Conservation (phyloP, 1,140 invertebrate genomes). For the Hermetia illucens region DNA sequence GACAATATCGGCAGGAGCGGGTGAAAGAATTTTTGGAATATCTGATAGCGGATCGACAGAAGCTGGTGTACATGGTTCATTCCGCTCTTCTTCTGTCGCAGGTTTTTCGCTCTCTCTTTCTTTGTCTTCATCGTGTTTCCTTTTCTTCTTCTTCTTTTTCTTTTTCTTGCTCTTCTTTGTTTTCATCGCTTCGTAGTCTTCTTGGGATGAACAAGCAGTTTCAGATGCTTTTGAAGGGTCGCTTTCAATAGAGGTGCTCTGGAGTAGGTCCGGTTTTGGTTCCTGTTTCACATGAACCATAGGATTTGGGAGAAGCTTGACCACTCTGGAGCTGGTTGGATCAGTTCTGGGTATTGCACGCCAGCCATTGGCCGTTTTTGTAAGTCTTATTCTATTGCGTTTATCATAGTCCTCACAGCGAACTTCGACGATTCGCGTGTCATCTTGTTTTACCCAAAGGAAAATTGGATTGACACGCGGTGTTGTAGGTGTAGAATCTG, state of each 20-base stretch:
- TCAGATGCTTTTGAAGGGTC: too few species aligned
- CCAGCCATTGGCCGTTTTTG: constrained; percentile 65
- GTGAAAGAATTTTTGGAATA: neutral
- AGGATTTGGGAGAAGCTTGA: constrained; percentile 23
- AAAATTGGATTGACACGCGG: constrained; percentile 64
- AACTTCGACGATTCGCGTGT: constrained; percentile 63
- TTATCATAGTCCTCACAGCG: constrained; percentile 74
- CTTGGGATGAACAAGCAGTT: too few species aligned
- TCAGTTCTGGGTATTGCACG: constrained; percentile 62
- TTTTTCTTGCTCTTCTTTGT: constrained; percentile 2
- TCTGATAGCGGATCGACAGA: neutral
- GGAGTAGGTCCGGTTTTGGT: too few species aligned
- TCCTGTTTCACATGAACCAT: constrained; percentile 24
- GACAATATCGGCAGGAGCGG: neutral
- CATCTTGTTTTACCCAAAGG: constrained; percentile 61
- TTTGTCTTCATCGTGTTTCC: neutral
- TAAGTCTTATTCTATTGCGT: constrained; percentile 62
- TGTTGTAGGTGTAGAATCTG: neutral
- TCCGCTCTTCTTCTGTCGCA: too few species aligned
- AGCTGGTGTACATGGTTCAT: too few species aligned
- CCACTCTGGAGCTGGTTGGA: constrained; percentile 29
- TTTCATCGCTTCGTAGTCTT: neutral
- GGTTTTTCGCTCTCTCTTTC: neutral
- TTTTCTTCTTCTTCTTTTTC: constrained; percentile 2
- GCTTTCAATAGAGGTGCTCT: too few species aligned